phyloP scores from a whole-genome alignment of 1,140 invertebrate genomes.

The Lucilia sericata region DNA sequence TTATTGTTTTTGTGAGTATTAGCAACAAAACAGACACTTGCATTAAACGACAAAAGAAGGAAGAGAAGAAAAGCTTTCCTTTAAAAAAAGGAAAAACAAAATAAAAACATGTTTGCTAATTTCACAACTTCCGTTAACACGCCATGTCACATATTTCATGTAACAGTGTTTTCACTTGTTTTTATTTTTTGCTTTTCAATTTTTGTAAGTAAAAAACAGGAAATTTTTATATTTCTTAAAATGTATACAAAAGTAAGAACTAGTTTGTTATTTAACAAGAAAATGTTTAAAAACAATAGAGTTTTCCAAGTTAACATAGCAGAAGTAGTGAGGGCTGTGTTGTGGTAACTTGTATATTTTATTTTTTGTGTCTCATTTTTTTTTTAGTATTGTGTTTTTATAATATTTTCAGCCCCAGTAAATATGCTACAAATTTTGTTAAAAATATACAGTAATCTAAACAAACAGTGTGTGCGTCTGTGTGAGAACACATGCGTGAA shows the following conservation, averaged over 20 bases:
- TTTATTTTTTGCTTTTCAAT: not conserved
- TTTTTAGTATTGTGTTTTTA: not conserved
- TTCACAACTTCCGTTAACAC: constrained; percentile 37
- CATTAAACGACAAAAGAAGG: not conserved
- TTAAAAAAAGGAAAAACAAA: not conserved
- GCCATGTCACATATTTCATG: not conserved
- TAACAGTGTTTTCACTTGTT: not conserved
- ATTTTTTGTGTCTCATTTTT: not conserved
- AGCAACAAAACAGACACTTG: not conserved
- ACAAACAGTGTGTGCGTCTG: too few species aligned
- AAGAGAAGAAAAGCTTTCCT: not conserved
- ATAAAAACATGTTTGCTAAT: constrained; percentile 38
- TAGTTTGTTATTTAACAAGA: too few species aligned
- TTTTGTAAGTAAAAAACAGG: not conserved
- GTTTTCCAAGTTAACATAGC: not conserved
- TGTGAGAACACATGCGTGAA: too few species aligned
- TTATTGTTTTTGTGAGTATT: not conserved
- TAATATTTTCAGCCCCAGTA: not conserved
- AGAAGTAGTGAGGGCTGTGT: not conserved
- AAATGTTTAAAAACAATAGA: not conserved
- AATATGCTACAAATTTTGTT: not conserved
- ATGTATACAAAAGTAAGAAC: not conserved
- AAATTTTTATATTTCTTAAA: not conserved
- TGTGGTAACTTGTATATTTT: not conserved
- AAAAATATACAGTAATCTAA: too few species aligned